Evolutionary conservation across 2,113 vertebrate genomes (phyloP), one percentile per base, ranked within the genome.

Genomic region (Morone chrysops): DNA sequence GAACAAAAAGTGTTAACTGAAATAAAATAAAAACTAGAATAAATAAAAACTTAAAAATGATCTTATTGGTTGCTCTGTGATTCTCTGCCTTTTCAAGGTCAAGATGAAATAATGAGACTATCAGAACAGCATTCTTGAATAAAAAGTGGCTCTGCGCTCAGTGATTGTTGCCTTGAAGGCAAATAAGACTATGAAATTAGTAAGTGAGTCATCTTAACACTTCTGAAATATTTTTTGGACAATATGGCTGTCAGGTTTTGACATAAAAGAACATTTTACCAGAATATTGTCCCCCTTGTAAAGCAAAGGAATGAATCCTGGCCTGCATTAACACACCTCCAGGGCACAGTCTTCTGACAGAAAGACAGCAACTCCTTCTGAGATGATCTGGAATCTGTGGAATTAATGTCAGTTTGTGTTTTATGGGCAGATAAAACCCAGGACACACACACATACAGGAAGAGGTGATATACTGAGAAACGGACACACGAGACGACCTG

Each of bases 401-500:
- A 40, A 36, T 31, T 31, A 25, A 4, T 47, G 45, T 36, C 14
- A 25, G 31, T 17, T 5, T 62, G 66, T 45, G 43, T 68, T 77
- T 63, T n/a, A 56, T 8, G 45, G 41, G 12, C 43, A 50, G 12
- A 66, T 47, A 18, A 72, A 47, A 22, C 41, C 48, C 41, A 69
- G 4, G 2, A 61, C 40, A 66, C 48, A 51, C 54, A 43, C 31
- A 31, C 54, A 57, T 12, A 3, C 53, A 65, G 67, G n/a, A 61
- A 45, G 60, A 47, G 20, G 31, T 45, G 78, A 84, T 31, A 67
- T 43, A 74, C 67, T 62, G 87, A 62, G 70, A 57, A 80, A 63
- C 60, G 75, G 48, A 79, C 67, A 72, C 70, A 59, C 0, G 40
- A 14, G 48, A 83, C 66, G 2, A 14, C n/a, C 63, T 79, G 80